These are phyloP conservation scores for Trichonephila inaurata DNA, from an alignment of 1,140 invertebrate species.

Conservation along the genomic window DNA sequence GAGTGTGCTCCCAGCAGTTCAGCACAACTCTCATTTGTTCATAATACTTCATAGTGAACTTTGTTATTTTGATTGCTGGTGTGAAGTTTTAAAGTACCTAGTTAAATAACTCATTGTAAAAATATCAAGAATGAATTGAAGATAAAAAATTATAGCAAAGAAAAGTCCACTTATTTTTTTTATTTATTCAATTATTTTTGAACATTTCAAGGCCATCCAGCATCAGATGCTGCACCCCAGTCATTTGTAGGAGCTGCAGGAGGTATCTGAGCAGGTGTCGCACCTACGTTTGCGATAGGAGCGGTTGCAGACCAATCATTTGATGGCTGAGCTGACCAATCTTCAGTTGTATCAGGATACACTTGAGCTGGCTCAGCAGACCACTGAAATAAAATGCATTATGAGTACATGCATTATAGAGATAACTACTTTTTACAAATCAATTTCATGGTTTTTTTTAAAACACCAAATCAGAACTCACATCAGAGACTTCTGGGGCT, in stretches of 20 bases:
- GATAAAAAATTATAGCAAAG: too few relatives aligned
- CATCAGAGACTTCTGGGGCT: constrained; percentile 77
- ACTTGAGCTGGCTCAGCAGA: constrained; percentile 76
- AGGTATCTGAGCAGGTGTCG: constrained; percentile 47
- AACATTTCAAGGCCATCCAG: constrained; percentile 56
- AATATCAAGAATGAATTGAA: too few relatives aligned
- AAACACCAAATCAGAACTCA: constrained; percentile 43
- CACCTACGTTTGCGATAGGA: constrained; percentile 74
- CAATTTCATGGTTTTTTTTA: too few relatives aligned
- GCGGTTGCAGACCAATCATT: constrained; percentile 78
- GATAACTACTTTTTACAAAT: too few relatives aligned
- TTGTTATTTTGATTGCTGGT: too few relatives aligned
- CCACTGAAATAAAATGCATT: constrained; percentile 56
- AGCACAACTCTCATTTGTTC: too few relatives aligned
- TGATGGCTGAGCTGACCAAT: constrained; percentile 78
- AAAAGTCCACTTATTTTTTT: constrained; percentile 20
- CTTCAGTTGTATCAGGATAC: constrained; percentile 77
- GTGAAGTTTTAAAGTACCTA: too few relatives aligned
- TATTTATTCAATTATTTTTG: constrained; percentile 9
- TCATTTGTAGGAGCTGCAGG: constrained; percentile 76
- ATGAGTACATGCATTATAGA: too few relatives aligned
- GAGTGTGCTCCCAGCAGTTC: too few relatives aligned
- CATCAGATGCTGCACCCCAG: constrained; percentile 78
- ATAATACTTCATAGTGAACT: too few relatives aligned
- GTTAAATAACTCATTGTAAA: too few relatives aligned